phyloP scores from a whole-genome alignment of 2,113 vertebrate species.

The Glaucidium brasilianum region DNA sequence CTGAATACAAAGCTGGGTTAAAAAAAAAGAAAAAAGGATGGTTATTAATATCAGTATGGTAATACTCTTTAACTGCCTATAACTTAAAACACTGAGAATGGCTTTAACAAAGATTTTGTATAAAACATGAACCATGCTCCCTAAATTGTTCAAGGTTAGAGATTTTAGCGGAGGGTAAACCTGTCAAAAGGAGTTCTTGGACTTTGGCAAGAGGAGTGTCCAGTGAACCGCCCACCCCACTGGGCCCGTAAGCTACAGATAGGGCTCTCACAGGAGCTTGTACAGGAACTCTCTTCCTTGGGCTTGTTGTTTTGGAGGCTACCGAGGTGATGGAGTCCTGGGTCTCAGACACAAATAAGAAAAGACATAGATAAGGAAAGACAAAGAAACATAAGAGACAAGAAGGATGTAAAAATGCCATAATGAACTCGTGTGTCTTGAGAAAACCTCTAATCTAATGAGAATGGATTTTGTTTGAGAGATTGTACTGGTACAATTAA shows the following conservation, averaged over 20 bases:
- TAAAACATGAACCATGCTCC: background rate
- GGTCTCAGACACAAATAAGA: conserved; percentile 23
- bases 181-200: background rate
- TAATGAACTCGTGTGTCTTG: conserved; percentile 85
- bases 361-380: conserved; percentile 55
- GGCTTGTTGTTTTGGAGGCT: background rate
- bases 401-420: conserved; percentile 71
- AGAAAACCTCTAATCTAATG: conserved; percentile 93
- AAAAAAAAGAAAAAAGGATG: background rate
- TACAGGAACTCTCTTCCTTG: background rate
- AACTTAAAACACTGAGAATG: background rate
- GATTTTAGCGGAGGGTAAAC: background rate
- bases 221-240: background rate
- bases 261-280: background rate
- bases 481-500: conserved; percentile 89
- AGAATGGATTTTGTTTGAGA: conserved; percentile 94
- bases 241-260: background rate
- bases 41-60: background rate
- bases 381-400: conserved; percentile 61
- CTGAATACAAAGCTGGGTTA: background rate
- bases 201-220: background rate
- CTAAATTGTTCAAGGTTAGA: background rate
- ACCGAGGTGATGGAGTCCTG: background rate
- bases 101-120: background rate
- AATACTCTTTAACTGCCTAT: background rate